Base-by-base conservation (phyloP, 2,113 vertebrate genomes). In the Pteropus alecto region DNA sequence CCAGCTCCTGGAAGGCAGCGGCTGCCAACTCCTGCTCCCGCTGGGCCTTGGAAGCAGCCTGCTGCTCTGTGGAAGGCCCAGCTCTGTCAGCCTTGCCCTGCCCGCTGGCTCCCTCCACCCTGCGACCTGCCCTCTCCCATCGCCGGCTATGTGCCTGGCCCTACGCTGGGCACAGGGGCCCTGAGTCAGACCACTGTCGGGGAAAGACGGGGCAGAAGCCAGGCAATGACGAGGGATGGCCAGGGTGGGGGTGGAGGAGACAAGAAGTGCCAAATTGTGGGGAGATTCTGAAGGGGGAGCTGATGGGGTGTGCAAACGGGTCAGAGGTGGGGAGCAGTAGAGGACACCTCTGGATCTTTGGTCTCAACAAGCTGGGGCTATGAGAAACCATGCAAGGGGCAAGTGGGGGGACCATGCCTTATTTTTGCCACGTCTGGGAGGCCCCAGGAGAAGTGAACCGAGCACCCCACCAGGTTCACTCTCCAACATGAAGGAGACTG, bases 1-100 rank as follows among this genome's bases (percentile, higher is more conserved):
- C 99, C 87, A 99, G 98, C 91, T 99, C 99, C 79, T 98, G 97
- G 98, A 99, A 99, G 43, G 99, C 98, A 1, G 97, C 98, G 67
- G 97, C 97, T 71, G 99, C 99, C 97, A 94, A 98, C 87, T 98
- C 98, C 71, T 98, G 98, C 84, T 99, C 99, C 91, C 98, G 98
- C 93, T 98, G 98, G 16, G 96, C 97, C 30, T 92, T 98, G 82
- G 98, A 97, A 3, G 96, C 89, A 5, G 98, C 98, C 97, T 99
- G 99, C 97, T 99, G 98, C n/a, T 99, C 99, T 99, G 98, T 96
- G 98, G 97, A 78, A 24, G 13, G 24, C 22, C 2, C 7, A 13
- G 19, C 65, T 60, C 89, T 7, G n/a, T 97, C 43, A 97, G 22
- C 24, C 19, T 35, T 12, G 41, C 21, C 22, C 35, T 1, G 7